phyloP scores from a whole-genome alignment of 2,888 invertebrate genomes.

The Microdon myrmicae region DNA sequence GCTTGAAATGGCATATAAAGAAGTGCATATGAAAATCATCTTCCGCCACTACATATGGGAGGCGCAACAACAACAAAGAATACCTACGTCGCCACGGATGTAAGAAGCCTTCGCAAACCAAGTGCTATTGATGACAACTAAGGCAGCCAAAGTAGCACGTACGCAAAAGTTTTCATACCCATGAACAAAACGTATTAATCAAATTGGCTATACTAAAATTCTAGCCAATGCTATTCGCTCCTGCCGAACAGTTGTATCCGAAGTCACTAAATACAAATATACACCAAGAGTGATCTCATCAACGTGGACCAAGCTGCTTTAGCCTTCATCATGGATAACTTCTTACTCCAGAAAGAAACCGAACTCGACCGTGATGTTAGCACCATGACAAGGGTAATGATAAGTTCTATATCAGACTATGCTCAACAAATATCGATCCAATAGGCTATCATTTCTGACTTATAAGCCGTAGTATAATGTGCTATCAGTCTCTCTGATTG shows the following conservation, averaged over 20 bases:
- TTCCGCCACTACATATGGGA: conserved; percentile 15
- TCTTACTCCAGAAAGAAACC: conserved; percentile 74
- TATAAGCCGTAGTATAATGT: conserved; percentile 75
- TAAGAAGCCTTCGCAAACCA: conserved; percentile 7
- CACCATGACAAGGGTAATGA: conserved; percentile 76
- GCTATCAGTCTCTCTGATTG: conserved; percentile 77
- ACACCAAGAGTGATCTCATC: conserved; percentile 71
- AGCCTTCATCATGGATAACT: conserved; percentile 79
- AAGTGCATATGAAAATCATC: background rate
- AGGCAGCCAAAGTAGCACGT: conserved; percentile 62
- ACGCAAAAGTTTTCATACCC: conserved; percentile 59
- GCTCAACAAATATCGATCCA: conserved; percentile 83
- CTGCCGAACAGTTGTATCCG: conserved; percentile 78
- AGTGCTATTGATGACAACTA: conserved; percentile 26
- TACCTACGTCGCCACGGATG: conserved; percentile 11
- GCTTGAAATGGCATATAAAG: conserved; percentile 19
- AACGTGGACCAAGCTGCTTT: conserved; percentile 76
- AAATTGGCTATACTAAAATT: conserved; percentile 79
- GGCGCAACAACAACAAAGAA: conserved; percentile 13
- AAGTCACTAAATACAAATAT: conserved; percentile 76
- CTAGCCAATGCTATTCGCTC: conserved; percentile 83
- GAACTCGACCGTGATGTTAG: conserved; percentile 76
- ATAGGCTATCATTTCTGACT: conserved; percentile 78
- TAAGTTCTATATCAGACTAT: conserved; percentile 82
- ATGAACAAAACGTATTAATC: conserved; percentile 74